Percentiles rank a stretch among this genome's conserved stretches.
These are phyloP conservation scores for Spodoptera litura DNA, from an alignment of 1,140 invertebrate species.

Conservation along the genomic window DNA sequence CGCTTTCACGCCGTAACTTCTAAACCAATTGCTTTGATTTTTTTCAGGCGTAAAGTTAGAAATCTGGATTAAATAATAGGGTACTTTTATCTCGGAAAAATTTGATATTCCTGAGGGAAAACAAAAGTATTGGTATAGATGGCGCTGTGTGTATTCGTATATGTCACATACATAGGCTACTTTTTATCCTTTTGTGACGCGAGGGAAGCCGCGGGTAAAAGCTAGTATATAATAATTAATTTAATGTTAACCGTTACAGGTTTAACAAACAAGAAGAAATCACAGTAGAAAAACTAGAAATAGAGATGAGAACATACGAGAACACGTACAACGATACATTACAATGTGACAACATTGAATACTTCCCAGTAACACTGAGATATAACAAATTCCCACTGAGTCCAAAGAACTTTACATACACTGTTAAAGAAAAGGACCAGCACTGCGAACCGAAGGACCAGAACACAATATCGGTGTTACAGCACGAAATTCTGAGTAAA, in stretches of 20 bases:
- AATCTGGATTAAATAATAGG: no score
- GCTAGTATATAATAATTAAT: no score
- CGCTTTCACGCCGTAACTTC: no score
- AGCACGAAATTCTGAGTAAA: constrained; percentile 14
- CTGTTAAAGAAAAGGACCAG: constrained; percentile 42
- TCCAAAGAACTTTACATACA: constrained; percentile 64
- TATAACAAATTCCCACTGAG: constrained; percentile 71
- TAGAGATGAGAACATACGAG: constrained; percentile 68
- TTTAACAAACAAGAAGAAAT: constrained; percentile 58
- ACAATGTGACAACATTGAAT: constrained; percentile 68
- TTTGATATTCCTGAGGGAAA: no score
- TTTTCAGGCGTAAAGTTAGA: no score
- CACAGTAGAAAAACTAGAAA: constrained; percentile 69
- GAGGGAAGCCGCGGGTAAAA: no score
- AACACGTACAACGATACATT: constrained; percentile 67
- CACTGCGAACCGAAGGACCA: constrained; percentile 44
- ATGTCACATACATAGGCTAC: no score
- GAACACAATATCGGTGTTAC: constrained; percentile 22
- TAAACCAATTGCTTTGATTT: no score
- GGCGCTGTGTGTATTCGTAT: no score
- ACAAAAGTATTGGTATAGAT: no score
- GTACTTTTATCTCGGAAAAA: no score
- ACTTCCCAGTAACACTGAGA: constrained; percentile 66
- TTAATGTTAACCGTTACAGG: constrained; percentile 55
- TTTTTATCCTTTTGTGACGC: no score